A percentile compares a stretch with the other conserved stretches of the same genome.
Conservation (phyloP, 2,888 invertebrate species). For the Acleris literana region DNA sequence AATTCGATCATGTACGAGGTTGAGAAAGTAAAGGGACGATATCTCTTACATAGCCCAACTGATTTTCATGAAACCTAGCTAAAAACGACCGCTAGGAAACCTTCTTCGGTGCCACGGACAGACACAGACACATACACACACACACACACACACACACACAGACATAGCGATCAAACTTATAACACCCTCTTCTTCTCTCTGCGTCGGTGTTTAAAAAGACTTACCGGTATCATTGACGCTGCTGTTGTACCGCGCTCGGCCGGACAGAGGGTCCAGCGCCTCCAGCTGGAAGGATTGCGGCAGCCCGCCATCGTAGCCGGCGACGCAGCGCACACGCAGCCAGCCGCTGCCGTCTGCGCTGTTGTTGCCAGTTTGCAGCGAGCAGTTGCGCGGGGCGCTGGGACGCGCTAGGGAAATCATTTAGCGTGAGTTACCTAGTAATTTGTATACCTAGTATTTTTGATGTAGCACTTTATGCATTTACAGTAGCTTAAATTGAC, state of each 20-base stretch:
- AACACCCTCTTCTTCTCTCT: too few species aligned
- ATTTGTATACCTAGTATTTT: background rate
- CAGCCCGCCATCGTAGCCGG: conserved; percentile 95
- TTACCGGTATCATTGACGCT: conserved; percentile 82
- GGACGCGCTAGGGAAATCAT: conserved; percentile 86
- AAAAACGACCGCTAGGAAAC: too few species aligned
- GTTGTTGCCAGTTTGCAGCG: conserved; percentile 86
- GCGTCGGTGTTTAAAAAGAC: too few species aligned
- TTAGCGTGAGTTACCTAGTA: background rate
- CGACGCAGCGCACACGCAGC: conserved; percentile 92
- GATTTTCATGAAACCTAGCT: too few species aligned
- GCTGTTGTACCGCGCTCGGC: conserved; percentile 87
- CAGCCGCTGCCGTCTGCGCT: conserved; percentile 71
- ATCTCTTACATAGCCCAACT: too few species aligned
- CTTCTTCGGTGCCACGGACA: too few species aligned
- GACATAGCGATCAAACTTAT: too few species aligned
- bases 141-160: too few species aligned
- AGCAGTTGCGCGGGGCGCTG: conserved; percentile 92
- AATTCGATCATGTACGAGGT: too few species aligned
- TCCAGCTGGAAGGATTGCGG: conserved; percentile 93
- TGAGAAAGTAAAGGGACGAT: too few species aligned
- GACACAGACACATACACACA: too few species aligned
- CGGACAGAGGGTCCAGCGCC: conserved; percentile 90
- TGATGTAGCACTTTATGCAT: background rate
- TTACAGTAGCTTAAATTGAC: background rate